These are phyloP conservation scores for Rhodophaea formosa DNA, from an alignment of 2,888 invertebrate species.

Conservation along the genomic window DNA sequence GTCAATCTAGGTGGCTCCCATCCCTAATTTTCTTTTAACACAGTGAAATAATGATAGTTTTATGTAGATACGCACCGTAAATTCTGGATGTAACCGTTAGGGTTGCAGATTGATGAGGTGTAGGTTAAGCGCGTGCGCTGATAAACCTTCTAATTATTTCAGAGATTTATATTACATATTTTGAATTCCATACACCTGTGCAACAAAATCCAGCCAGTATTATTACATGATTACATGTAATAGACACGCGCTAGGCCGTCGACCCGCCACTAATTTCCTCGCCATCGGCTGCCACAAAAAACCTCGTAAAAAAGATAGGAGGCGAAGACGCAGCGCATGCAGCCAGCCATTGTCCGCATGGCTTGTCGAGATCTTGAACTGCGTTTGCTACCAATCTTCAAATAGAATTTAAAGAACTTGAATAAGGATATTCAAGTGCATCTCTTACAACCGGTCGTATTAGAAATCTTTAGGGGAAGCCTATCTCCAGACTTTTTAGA, in stretches of 20 bases:
- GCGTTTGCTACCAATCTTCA: slow-evolving; percentile 17
- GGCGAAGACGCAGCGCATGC: slow-evolving; percentile 35
- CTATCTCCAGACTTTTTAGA: no score
- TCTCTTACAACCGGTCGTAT: no score
- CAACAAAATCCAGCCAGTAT: slow-evolving; percentile 20
- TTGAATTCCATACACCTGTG: not conserved
- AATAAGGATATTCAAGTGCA: no score
- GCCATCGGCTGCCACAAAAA: slow-evolving; percentile 41
- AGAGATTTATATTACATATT: not conserved
- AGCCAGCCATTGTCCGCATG: slow-evolving; percentile 31
- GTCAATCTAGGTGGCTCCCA: no score
- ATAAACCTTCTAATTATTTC: not conserved
- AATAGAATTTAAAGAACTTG: no score
- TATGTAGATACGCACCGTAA: no score
- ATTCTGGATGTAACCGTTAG: no score
- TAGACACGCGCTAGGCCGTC: slow-evolving; percentile 32
- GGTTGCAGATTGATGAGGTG: no score
- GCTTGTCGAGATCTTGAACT: slow-evolving; percentile 29
- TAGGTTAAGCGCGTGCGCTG: no score
- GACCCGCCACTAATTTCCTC: slow-evolving; percentile 44
- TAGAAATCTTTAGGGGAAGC: no score
- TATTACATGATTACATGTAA: slow-evolving; percentile 38
- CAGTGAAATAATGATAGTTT: no score
- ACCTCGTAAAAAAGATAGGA: slow-evolving; percentile 39
- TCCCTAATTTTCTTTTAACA: no score